Percentiles rank a stretch among this genome's conserved stretches.
phyloP scores from a whole-genome alignment of 92 coral and sea anemone species.

The Metridium senile region DNA sequence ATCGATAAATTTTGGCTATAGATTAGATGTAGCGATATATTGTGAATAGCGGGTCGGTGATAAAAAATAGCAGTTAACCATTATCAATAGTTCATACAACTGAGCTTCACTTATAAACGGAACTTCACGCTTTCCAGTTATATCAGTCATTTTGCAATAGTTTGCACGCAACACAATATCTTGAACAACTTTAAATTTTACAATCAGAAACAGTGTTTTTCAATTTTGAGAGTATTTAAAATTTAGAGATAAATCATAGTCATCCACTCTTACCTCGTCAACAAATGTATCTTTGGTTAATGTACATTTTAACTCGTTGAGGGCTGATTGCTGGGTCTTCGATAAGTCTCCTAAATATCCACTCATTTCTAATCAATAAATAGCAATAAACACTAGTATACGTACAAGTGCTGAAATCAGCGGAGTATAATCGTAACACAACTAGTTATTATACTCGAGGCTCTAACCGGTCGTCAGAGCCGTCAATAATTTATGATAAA shows the following conservation, averaged over 20 bases:
- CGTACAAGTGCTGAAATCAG: too few species aligned
- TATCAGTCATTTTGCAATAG: neutral
- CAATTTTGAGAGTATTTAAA: neutral
- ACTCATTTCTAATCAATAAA: slow-evolving; percentile 42
- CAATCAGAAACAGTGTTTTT: neutral
- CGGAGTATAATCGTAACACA: too few species aligned
- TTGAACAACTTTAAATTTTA: too few species aligned
- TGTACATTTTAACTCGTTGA: slow-evolving; percentile 65
- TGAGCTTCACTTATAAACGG: neutral
- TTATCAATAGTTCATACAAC: too few species aligned
- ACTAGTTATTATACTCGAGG: neutral
- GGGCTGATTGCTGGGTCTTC: slow-evolving; percentile 62
- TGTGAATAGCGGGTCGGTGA: too few species aligned
- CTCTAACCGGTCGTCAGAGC: slow-evolving; percentile 38
- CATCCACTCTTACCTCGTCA: slow-evolving; percentile 74
- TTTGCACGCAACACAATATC: too few species aligned
- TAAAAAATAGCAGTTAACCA: too few species aligned
- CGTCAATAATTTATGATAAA: slow-evolving; percentile 26
- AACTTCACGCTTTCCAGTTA: neutral
- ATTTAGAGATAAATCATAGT: neutral
- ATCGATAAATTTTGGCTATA: too few species aligned
- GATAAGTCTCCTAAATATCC: slow-evolving; percentile 69
- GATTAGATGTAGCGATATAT: too few species aligned
- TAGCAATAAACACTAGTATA: neutral
- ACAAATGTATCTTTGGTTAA: slow-evolving; percentile 60